phyloP scores from a whole-genome alignment of 2,113 vertebrate genomes.

The Lepus timidus region DNA sequence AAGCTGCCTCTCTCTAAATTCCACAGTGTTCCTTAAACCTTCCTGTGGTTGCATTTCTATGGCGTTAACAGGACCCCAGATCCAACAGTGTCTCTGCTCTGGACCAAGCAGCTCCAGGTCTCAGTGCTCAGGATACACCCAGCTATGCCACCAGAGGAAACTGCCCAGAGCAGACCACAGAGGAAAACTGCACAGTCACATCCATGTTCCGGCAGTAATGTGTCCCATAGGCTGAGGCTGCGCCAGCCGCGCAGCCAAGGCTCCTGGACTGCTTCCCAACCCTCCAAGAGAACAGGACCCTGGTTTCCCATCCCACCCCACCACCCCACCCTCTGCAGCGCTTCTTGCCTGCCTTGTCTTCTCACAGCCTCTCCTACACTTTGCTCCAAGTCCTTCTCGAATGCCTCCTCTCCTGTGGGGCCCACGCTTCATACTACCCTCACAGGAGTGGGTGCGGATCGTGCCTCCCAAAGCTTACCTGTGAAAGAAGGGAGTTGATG shows the following conservation, averaged over 20 bases:
- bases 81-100: background rate
- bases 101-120: background rate
- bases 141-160: accelerated
- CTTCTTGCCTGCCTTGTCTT: background rate
- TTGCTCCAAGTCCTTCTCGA: background rate
- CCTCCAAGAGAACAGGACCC: background rate
- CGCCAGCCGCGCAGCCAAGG: no score
- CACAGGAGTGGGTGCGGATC: background rate
- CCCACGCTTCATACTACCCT: accelerated
- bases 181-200: background rate
- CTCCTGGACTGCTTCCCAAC: background rate
- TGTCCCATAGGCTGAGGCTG: background rate
- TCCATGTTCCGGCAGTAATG: background rate
- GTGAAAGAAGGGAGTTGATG: background rate
- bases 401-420: background rate
- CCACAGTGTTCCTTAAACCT: background rate
- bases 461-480: background rate
- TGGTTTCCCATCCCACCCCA: background rate
- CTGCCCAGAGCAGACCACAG: background rate
- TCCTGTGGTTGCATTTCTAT: background rate
- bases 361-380: background rate
- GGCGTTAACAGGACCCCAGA: background rate
- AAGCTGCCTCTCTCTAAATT: background rate
- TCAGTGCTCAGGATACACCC: background rate
- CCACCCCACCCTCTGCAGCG: no score